Conservation (phyloP, 2,113 vertebrate genomes). For the Psephotus haematonotus region DNA sequence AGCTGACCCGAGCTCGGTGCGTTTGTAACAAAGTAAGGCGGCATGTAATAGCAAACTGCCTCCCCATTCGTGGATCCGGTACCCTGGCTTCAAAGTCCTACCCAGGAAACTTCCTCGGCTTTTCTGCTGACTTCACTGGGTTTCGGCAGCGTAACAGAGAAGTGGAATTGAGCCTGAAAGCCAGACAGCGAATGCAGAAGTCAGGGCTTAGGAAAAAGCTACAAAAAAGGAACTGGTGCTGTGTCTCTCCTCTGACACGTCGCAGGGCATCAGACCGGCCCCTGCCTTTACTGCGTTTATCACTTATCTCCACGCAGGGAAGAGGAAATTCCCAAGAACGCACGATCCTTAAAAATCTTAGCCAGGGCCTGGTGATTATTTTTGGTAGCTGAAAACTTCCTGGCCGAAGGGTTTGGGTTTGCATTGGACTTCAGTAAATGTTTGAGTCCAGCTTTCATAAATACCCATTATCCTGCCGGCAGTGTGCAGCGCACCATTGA, state of each 20-base stretch:
- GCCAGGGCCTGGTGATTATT: slow-evolving; percentile 42
- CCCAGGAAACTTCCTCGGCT: neutral
- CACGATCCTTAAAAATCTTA: slow-evolving; percentile 2
- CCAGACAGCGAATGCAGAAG: slow-evolving; percentile 48
- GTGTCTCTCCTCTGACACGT: neutral
- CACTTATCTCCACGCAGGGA: slow-evolving; percentile 30
- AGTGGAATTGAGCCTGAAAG: slow-evolving; percentile 13
- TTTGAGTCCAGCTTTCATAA: slow-evolving; percentile 30
- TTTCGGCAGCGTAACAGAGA: slow-evolving; percentile 2
- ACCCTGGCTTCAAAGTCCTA: neutral
- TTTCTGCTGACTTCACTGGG: slow-evolving; percentile 44
- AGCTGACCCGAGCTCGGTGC: neutral
- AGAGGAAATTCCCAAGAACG: slow-evolving; percentile 65
- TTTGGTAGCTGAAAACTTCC: slow-evolving; percentile 65
- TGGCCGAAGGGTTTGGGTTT: neutral
- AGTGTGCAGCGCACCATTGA: neutral
- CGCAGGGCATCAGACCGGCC: neutral
- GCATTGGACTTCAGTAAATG: neutral
- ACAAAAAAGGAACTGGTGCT: slow-evolving; percentile 3
- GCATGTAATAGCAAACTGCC: neutral
- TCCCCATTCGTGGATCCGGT: neutral
- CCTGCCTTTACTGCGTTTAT: slow-evolving; percentile 27
- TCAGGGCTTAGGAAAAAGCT: slow-evolving; percentile 28
- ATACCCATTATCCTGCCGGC: neutral
- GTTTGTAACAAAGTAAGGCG: neutral